phyloP scores from a whole-genome alignment of 2,113 vertebrate genomes.

The Colistium nudipinnis region DNA sequence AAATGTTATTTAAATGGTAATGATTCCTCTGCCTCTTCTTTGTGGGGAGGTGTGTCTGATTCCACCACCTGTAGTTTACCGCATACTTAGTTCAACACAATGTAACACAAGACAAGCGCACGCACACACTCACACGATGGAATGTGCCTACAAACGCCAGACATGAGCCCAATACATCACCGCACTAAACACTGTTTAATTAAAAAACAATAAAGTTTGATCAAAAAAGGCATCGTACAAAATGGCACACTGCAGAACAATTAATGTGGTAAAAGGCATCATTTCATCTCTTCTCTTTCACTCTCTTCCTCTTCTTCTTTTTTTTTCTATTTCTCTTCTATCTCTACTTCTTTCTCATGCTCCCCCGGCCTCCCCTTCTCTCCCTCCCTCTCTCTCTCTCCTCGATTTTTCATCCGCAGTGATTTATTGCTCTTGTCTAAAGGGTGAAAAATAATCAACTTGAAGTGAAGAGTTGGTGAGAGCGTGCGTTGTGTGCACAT shows the following conservation, averaged over 20 bases:
- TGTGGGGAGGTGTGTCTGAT: constrained; percentile 71
- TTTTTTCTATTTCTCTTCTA: constrained; percentile 14
- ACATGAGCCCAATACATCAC: constrained; percentile 26
- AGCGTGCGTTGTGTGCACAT: constrained; percentile 32
- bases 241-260: constrained; percentile 50
- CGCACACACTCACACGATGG: constrained; percentile 19
- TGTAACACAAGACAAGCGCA: constrained; percentile 43
- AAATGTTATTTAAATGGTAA: constrained; percentile 84
- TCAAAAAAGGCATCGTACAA: constrained; percentile 56
- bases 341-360: constrained; percentile 20
- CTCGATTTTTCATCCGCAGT: constrained; percentile 58
- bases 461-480: constrained; percentile 67
- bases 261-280: constrained; percentile 39
- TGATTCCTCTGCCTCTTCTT: constrained; percentile 71
- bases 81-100: constrained; percentile 56
- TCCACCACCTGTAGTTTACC: constrained; percentile 73
- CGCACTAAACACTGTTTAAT: constrained; percentile 63
- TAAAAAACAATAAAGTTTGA: constrained; percentile 71
- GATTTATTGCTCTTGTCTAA: constrained; percentile 78
- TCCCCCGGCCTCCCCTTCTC: constrained; percentile 15
- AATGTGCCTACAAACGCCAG: constrained; percentile 22
- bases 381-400: constrained; percentile 40
- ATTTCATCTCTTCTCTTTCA: constrained; percentile 26
- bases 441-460: constrained; percentile 79
- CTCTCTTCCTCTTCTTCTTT: constrained; percentile 14